Evolutionary conservation across 2,888 invertebrate genomes (phyloP), one percentile per base, ranked within the genome.

Genomic region (Zygogramma bicolorata): DNA sequence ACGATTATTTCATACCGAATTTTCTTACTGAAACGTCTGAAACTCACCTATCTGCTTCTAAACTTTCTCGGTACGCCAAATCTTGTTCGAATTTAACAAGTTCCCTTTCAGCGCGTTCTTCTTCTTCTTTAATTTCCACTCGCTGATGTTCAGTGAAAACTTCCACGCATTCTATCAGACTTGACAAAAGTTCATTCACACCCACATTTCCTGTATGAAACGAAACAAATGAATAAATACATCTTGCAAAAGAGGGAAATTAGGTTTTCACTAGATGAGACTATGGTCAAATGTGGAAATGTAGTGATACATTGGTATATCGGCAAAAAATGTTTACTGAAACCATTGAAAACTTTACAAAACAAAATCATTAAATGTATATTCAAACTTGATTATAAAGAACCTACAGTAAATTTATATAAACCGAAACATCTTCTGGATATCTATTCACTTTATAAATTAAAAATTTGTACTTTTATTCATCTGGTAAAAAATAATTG

Each of bases 31-130:
- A 22, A 18, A n/a, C 46, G 67, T 25, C n/a, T 13, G 7, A 62
- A 25, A 68, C 62, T 79, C 83, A 92, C 93, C 93, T 92, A 87
- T 96, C 96, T 0, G 93, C 94, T 84, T 94, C 94, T 67, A 98
- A 90, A 80, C 97, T 97, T 84, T 91, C 93, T 86, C 96, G 93
- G 88, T 97, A 98, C 0, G 98, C 98, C 86, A 93, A 92, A 88
- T 98, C 97, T 88, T 98, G 98, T 86, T 98, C 97, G 81, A 92
- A 90, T 87, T 97, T 97, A 66, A 98, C 96, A 81, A 91, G 89
- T 87, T 97, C 97, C 68, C 98, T 88, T 8, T 95, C 96, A 77
- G 95, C 94, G 69, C 98, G 88, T 86, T 97, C 97, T 72, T 95
- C 91, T 89, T 98, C 98, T 81, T 96, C 92, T 46, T 91, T 89